A percentile compares a stretch with the other conserved stretches of the same genome.
These are phyloP conservation scores for Marmota flaviventris DNA, from an alignment of 2,113 vertebrate species.

Conservation along the genomic window DNA sequence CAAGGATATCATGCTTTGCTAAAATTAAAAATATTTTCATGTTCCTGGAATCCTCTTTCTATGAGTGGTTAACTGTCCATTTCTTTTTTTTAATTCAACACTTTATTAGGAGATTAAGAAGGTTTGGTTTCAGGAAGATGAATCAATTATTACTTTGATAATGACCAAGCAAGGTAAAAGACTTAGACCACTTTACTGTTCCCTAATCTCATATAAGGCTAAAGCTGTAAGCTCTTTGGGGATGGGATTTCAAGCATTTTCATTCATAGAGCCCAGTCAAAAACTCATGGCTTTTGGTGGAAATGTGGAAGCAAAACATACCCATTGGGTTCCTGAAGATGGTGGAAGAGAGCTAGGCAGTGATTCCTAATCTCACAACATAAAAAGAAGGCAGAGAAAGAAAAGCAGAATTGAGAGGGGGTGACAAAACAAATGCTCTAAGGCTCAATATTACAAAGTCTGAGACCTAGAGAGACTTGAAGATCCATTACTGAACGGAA, in stretches of 20 bases:
- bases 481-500: too few relatives aligned
- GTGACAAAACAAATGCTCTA: too few relatives aligned
- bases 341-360: too few relatives aligned
- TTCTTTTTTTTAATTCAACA: not conserved
- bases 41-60: not conserved
- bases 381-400: too few relatives aligned
- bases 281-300: not conserved
- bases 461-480: too few relatives aligned
- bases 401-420: too few relatives aligned
- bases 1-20: not conserved
- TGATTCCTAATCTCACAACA: too few relatives aligned
- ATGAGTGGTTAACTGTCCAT: not conserved
- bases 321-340: not conserved
- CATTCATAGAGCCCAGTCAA: not conserved
- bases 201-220: not conserved
- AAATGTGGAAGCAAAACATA: not conserved
- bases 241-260: not conserved
- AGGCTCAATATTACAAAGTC: too few relatives aligned
- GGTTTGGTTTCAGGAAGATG: not conserved
- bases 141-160: slow-evolving; percentile 2
- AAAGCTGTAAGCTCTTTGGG: not conserved
- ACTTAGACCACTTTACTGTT: not conserved
- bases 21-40: slow-evolving; percentile 40
- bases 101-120: not conserved
- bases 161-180: slow-evolving; percentile 15